A percentile compares a stretch with the other conserved stretches of the same genome.
These are phyloP conservation scores for Pyrocephalus nanus DNA, from an alignment of 2,797 vertebrate species.

Conservation along the genomic window DNA sequence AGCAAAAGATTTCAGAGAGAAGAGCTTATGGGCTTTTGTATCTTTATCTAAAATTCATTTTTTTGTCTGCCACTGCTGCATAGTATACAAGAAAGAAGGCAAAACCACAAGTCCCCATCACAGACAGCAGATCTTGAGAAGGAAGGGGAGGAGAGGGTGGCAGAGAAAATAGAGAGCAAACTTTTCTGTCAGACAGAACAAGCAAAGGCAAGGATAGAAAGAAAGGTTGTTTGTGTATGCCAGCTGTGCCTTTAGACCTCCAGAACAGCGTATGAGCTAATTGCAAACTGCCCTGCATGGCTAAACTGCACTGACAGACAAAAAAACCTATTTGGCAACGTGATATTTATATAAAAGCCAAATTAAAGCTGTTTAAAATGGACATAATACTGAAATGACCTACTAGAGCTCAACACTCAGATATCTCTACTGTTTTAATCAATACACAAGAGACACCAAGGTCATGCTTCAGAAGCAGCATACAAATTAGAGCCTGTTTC, in stretches of 20 bases:
- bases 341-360: conserved; percentile 15
- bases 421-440: conserved; percentile 51
- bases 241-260: neutral
- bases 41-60: neutral
- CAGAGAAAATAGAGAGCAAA: neutral
- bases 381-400: conserved; percentile 6
- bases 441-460: conserved; percentile 41
- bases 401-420: neutral
- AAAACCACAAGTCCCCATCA: neutral
- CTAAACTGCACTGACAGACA: neutral
- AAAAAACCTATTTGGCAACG: neutral
- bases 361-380: conserved; percentile 42
- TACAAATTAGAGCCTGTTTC: conserved; percentile 25
- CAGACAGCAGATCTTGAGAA: neutral
- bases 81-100: rapidly evolving
- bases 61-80: neutral
- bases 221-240: neutral
- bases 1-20: neutral
- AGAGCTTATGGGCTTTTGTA: neutral
- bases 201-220: neutral
- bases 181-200: neutral
- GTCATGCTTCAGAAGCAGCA: conserved; percentile 42
- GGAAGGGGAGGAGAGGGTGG: neutral
- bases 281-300: neutral
- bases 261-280: conserved; percentile 26